Percentiles rank a stretch among this genome's conserved stretches.
phyloP scores from a whole-genome alignment of 2,888 invertebrate species.

The Cheilosia urbana region DNA sequence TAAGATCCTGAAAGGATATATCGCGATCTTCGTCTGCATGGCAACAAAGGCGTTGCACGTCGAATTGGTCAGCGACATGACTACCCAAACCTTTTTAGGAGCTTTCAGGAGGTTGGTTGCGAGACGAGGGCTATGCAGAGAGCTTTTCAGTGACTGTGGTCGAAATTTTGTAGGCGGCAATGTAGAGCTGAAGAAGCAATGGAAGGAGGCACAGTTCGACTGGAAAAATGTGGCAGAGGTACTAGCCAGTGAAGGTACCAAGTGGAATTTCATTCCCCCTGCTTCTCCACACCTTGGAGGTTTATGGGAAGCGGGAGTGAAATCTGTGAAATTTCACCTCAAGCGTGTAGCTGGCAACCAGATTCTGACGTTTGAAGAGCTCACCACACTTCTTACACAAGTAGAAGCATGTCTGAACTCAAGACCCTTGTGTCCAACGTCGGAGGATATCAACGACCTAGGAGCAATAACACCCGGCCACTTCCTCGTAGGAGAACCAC shows the following conservation, averaged over 20 bases:
- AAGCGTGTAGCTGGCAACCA: background rate
- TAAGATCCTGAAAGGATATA: constrained; percentile 46
- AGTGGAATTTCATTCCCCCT: too few relatives aligned
- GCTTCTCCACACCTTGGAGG: too few relatives aligned
- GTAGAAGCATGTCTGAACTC: constrained; percentile 3
- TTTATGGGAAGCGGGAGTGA: too few relatives aligned
- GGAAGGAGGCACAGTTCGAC: background rate
- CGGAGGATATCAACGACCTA: background rate
- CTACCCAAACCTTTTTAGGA: background rate
- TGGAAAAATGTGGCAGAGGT: too few relatives aligned
- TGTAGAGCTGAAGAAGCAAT: background rate
- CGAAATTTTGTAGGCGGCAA: background rate
- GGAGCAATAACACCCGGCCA: background rate
- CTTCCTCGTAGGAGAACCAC: too few relatives aligned
- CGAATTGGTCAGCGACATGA: background rate
- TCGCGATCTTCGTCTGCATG: background rate
- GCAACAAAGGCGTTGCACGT: background rate
- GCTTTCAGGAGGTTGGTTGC: background rate
- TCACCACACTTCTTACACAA: background rate
- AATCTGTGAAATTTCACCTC: constrained; percentile 3
- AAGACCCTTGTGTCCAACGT: background rate
- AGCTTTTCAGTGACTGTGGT: background rate
- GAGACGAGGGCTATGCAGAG: background rate
- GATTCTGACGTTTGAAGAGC: constrained; percentile 6
- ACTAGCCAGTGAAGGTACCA: too few relatives aligned